Evolutionary conservation across 2,888 invertebrate species (phyloP).

Genomic region (Sturmia bella): DNA sequence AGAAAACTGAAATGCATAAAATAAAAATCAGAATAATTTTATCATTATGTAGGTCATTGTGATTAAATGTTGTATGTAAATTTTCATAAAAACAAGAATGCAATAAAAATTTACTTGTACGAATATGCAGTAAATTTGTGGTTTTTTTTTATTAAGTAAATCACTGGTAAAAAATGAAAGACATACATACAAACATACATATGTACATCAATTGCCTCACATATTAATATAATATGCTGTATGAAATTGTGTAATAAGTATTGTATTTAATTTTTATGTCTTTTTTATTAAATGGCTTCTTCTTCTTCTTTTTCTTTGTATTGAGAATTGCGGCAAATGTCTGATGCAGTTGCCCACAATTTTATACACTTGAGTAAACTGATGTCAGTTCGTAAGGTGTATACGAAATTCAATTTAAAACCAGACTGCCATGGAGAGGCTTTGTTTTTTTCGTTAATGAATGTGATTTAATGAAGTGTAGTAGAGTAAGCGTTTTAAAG

Average conservation of each 20-base stretch:
- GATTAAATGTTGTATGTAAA: conserved; percentile 58
- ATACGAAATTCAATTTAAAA: conserved; percentile 5
- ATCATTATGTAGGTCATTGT: conserved; percentile 58
- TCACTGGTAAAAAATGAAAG: background rate
- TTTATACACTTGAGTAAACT: conserved; percentile 34
- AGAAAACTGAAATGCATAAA: conserved; percentile 34
- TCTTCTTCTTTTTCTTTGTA: too few relatives aligned
- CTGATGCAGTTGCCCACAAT: background rate
- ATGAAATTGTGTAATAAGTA: conserved; percentile 49
- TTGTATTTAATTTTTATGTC: conserved; percentile 39
- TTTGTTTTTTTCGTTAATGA: background rate
- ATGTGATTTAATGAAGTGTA: too few relatives aligned
- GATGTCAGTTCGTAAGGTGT: conserved; percentile 34
- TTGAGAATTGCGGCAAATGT: conserved; percentile 2
- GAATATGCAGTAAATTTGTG: conserved; percentile 34
- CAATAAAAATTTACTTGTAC: conserved; percentile 31
- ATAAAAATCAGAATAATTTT: conserved; percentile 40
- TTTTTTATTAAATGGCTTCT: conserved; percentile 31
- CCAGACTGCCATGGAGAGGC: too few relatives aligned
- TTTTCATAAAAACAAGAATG: conserved; percentile 33
- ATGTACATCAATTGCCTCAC: conserved; percentile 5
- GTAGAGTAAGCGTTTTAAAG: too few relatives aligned
- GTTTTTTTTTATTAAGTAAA: conserved; percentile 43
- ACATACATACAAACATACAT: conserved; percentile 9
- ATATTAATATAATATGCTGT: conserved; percentile 15